Evolutionary conservation across 2,888 invertebrate genomes (phyloP), one percentile per base, ranked within the genome.

Genomic region (Trissolcus brochymenae): DNA sequence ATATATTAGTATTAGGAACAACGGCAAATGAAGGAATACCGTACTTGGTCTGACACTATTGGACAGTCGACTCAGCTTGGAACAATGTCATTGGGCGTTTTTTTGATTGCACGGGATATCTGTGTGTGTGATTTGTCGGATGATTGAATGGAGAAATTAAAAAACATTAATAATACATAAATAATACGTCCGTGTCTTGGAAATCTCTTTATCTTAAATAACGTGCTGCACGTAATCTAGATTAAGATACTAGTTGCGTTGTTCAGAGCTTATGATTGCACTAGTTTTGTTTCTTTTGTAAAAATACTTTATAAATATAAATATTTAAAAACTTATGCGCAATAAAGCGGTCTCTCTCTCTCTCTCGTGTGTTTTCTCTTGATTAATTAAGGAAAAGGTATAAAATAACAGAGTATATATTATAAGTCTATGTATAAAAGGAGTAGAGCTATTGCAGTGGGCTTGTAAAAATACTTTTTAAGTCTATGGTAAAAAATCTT

Each of bases 1-100:
- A 76, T 65, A 66, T 70, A 70, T 70, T 78, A 78, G 67, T 78
- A 79, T 76, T 81, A 78, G 77, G 72, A 78, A 74, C 76, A 81
- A 80, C 70, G 64, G 73, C 57, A 76, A 75, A 78, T 71, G 66
- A 74, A 76, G 68, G 25, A 73, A 78, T 76, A 75, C 79, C 79
- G 78, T 79, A 80, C 80, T 80, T 79, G 81, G 72, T 54, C 72
- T 66, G 40, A 54, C 64, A 56, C 51, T 76, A 55, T 21, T 56
- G 54, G 53, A 35, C 70, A 65, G 67, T 70, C 66, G 54, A 76
- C 76, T 73, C 60, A 72, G 59, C 54, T 9, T 17, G 50, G 65
- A 68, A 46, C 11, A 6, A 51, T 17, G 51, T 19, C 6, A 17
- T 19, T 19, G 17, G 35, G 35, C 51, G 19, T 9, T 59, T 51